Percentiles rank a stretch among this genome's conserved stretches.
Evolutionary conservation across 2,113 vertebrate genomes (phyloP).

Genomic region (Chelonoidis abingdonii): DNA sequence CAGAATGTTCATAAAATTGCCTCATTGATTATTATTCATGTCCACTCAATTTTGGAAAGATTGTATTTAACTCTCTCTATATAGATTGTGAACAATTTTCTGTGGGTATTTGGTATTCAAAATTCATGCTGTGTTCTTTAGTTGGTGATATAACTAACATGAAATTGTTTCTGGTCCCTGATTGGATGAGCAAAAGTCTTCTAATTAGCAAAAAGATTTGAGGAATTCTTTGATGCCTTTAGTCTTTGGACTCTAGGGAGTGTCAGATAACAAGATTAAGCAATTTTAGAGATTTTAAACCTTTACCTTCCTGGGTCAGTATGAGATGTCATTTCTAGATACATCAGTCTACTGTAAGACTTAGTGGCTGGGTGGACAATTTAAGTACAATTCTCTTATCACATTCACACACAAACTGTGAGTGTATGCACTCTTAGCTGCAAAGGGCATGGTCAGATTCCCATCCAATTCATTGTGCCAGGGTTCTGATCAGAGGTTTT

Average conservation of each 20-base stretch:
- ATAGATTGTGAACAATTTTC: not conserved
- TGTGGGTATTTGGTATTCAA: not conserved
- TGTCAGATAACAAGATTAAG: conserved; percentile 24
- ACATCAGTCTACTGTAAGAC: conserved; percentile 17
- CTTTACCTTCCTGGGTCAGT: not conserved
- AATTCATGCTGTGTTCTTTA: not conserved
- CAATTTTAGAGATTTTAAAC: not conserved
- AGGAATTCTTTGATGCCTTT: conserved; percentile 25
- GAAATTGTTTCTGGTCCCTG: not conserved
- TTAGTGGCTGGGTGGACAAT: not conserved
- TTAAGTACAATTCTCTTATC: conserved; percentile 11
- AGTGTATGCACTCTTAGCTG: conserved; percentile 23
- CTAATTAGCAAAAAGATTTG: not conserved
- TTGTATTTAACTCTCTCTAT: not conserved
- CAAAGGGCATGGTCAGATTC: not conserved
- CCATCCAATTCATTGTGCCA: conserved; percentile 15
- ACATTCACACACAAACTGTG: not conserved
- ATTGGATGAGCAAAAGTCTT: not conserved
- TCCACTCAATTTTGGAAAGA: not conserved
- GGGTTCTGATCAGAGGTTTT: not conserved
- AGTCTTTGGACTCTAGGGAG: not conserved
- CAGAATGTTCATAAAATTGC: not conserved
- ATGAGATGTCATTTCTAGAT: not conserved
- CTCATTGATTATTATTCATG: not conserved
- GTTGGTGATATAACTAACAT: not conserved